Evolutionary conservation across 2,888 invertebrate genomes (phyloP).

Genomic region (Sepiola atlantica): DNA sequence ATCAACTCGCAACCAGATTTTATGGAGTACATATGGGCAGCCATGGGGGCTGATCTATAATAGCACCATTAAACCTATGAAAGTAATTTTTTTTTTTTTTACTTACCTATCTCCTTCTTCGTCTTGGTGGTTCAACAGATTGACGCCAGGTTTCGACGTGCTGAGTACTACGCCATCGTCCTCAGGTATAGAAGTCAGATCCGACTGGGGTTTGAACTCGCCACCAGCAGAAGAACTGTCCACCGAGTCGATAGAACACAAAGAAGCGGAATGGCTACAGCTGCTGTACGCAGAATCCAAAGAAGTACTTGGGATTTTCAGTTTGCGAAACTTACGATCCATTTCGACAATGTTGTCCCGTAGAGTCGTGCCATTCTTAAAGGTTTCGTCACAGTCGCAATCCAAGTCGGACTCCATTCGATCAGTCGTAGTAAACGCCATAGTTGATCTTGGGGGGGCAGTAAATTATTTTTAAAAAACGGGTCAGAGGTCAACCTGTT

Average conservation of each 20-base stretch:
- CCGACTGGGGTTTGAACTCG: not conserved
- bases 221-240: not conserved
- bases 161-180: not conserved
- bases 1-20: too few species aligned
- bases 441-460: not conserved
- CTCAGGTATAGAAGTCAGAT: not conserved
- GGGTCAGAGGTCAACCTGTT: too few species aligned
- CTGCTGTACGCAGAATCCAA: slow-evolving; percentile 37
- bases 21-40: too few species aligned
- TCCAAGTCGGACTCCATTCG: not conserved
- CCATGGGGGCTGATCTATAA: too few species aligned
- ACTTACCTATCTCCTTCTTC: slow-evolving; percentile 70
- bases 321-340: slow-evolving; percentile 16
- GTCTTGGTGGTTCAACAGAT: slow-evolving; percentile 58
- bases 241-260: not conserved
- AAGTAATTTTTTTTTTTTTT: too few species aligned
- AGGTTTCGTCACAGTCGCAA: not conserved
- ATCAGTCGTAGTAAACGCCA: not conserved
- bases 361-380: not conserved
- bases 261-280: not conserved
- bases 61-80: too few species aligned
- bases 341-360: slow-evolving; percentile 14
- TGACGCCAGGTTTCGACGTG: not conserved
- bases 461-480: too few species aligned
- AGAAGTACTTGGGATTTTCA: not conserved